Base-by-base conservation (phyloP, 2,113 vertebrate species). In the Phylloscopus whistleri region DNA sequence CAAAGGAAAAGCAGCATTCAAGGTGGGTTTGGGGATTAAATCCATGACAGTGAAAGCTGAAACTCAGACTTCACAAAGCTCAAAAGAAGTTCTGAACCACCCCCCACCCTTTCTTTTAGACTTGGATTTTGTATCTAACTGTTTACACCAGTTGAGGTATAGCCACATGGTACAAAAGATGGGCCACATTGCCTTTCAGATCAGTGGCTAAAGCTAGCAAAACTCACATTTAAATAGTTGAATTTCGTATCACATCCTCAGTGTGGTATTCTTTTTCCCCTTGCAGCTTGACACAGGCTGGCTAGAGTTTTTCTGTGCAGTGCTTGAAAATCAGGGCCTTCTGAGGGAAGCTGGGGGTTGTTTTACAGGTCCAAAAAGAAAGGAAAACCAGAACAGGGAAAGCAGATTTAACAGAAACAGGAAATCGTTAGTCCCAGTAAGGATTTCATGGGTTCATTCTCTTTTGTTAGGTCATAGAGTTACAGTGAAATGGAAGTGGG, bases 381-480 rank as follows among this genome's bases (percentile, higher is more conserved):
- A 97, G 97, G 96, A 98, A 98, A 98, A 97, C 97, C 97, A 96
- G 67, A 90, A 51, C 15, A 48, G 91, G 92, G 63, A 97, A 74
- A 98, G 98, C 96, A 97, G 93, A 97, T 98, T 79, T 98, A 98
- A 97, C 97, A 98, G 98, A 97, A 98, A 97, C 90, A 96, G 87
- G 95, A 97, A 98, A 98, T 98, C 97, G 88, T 95, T 98, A 98
- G 98, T 97, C 96, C 95, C 97, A 91, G 95, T 93, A 97, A 96
- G 98, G 98, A 98, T 98, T 98, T 98, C 87, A 24, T 33, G 43
- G 96, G 97, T 98, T 98, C 98, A 97, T 98, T 98, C 97, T 96
- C 97, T 95, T 92, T 46, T 64, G 53, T 88, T 89, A 93, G 85
- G 97, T 96, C 70, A 46, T 96, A 93, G 93, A 73, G 88, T 97